Evolutionary conservation across 2,113 vertebrate species (phyloP).

Genomic region (Cephalopterus ornatus): DNA sequence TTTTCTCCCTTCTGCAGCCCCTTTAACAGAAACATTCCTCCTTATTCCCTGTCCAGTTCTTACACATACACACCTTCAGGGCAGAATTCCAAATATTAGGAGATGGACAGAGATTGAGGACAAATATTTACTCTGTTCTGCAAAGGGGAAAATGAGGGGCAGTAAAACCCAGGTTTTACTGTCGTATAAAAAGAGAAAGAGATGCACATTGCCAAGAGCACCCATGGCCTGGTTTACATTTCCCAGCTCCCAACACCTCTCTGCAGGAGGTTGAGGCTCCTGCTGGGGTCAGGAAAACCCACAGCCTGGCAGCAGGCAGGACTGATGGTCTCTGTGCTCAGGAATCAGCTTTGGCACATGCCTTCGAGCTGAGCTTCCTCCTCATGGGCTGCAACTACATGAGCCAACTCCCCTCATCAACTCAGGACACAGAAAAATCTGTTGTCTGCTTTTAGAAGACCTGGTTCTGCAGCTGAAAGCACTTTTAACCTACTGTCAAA

Average conservation of each 20-base stretch:
- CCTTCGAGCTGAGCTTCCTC: background rate
- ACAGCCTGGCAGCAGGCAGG: background rate
- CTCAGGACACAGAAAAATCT: background rate
- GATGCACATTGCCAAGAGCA: background rate
- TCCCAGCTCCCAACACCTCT: background rate
- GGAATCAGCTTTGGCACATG: background rate
- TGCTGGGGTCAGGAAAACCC: accelerated
- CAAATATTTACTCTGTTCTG: background rate
- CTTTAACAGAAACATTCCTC: background rate
- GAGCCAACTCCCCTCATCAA: background rate
- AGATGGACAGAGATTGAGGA: background rate
- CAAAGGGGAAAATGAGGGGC: background rate
- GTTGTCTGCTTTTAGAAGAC: background rate
- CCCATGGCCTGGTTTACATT: background rate
- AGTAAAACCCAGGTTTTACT: background rate
- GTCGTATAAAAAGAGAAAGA: background rate
- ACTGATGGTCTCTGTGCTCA: background rate
- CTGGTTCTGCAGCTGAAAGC: background rate
- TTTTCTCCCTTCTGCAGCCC: background rate
- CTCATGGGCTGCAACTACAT: background rate
- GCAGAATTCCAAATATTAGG: background rate
- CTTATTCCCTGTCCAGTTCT: background rate
- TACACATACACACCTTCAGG: background rate
- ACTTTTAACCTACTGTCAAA: background rate
- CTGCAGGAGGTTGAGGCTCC: background rate